Percentiles rank a stretch among this genome's conserved stretches.
Evolutionary conservation across 2,888 invertebrate genomes (phyloP).

Genomic region (Pyrocoelia pectoralis): DNA sequence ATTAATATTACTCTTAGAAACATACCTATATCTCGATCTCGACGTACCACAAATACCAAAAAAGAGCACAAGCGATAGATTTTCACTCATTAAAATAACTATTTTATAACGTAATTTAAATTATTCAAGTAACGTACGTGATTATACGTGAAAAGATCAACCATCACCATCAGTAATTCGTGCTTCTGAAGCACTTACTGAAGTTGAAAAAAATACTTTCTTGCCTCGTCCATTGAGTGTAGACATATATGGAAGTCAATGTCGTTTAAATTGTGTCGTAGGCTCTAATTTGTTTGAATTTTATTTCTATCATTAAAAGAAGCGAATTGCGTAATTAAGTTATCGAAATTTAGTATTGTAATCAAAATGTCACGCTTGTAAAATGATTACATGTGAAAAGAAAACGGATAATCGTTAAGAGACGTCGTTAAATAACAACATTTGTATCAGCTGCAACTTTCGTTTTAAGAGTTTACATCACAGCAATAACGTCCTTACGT

Average conservation of each 20-base stretch:
- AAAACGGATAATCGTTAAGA: neutral
- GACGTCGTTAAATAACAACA: neutral
- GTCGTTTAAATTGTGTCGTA: slow-evolving; percentile 18
- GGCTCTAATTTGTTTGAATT: slow-evolving; percentile 19
- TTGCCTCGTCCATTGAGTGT: slow-evolving; percentile 22
- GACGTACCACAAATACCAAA: neutral
- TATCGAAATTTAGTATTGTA: slow-evolving; percentile 3
- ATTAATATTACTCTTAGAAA: neutral
- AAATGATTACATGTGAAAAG: neutral
- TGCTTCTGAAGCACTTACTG: slow-evolving; percentile 13
- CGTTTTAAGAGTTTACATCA: neutral
- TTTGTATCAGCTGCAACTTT: neutral
- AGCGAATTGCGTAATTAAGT: slow-evolving; percentile 7
- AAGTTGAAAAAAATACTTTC: slow-evolving; percentile 3
- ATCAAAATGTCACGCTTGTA: neutral
- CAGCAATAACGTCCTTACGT: neutral
- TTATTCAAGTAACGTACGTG: neutral
- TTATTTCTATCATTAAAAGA: slow-evolving; percentile 6
- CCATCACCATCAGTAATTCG: slow-evolving; percentile 10
- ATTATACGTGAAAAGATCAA: slow-evolving; percentile 6
- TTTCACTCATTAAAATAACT: neutral
- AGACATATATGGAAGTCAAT: slow-evolving; percentile 32
- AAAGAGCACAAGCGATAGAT: neutral
- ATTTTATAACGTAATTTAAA: neutral
- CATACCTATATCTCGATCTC: neutral